Base-by-base conservation (phyloP, 2,888 invertebrate genomes). In the Graphium colonna region DNA sequence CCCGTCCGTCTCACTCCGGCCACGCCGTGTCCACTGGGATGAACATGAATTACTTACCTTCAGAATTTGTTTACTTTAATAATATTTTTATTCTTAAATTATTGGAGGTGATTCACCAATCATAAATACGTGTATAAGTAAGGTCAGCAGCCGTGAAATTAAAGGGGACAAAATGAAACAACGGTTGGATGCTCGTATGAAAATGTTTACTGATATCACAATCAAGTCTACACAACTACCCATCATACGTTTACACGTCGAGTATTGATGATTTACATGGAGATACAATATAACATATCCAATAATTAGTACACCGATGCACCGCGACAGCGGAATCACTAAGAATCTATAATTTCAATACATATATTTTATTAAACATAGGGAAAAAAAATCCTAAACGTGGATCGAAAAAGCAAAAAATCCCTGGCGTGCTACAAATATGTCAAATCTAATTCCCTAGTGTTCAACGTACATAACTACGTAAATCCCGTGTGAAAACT, bases 121-220 rank as follows among this genome's bases (percentile, higher is more conserved):
- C n/a, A n/a, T n/a, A n/a, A n/a, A n/a, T n/a, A n/a, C n/a, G n/a
- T n/a, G n/a, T n/a, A n/a, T n/a, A n/a, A n/a, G n/a, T 21, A 21
- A 3, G 21, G 21, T 2, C 5, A 21, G 21, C 5, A 21, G 5
- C 21, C 21, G 2, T 21, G 15, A 13, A 8, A 41, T 8, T 10
- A 42, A 26, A 18, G 15, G 39, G 40, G 13, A 52, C 48, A 8
- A 59, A 69, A 76, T 82, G 68, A 78, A 78, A 79, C 74, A 68
- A 67, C 51, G 43, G 16, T 66, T 77, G 74, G 79, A 89, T 89
- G 89, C 90, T 88, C 87, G 89, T 89, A 89, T 88, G 89, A 89
- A 89, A 89, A 88, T 88, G 87, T 89, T 89, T 89, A 89, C 82
- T 89, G 90, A 84, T 89, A 89, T 89, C 89, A 89, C 89, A 89